Conservation (phyloP, 2,113 vertebrate genomes). For the Shinisaurus crocodilurus region DNA sequence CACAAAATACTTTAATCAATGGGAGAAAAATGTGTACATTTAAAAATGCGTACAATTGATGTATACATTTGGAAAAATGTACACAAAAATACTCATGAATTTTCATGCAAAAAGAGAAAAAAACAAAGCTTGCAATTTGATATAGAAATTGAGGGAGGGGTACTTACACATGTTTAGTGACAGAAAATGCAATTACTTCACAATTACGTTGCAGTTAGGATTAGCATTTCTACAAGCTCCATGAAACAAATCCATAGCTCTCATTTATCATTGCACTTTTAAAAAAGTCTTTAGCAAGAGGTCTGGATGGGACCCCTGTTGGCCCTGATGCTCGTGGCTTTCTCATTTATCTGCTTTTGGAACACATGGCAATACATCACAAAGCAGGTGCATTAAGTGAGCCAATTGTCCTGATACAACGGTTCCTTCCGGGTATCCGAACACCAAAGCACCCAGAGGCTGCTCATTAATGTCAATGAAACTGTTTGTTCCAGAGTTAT, state of each 20-base stretch:
- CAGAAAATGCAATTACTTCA: not conserved
- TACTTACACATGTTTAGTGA: not conserved
- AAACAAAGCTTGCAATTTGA: no score
- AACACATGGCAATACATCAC: not conserved
- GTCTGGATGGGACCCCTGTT: not conserved
- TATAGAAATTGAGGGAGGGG: not conserved
- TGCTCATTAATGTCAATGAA: not conserved
- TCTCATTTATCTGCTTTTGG: not conserved
- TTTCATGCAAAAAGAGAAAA: no score
- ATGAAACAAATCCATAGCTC: not conserved
- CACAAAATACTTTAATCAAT: no score
- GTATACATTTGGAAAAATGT: no score
- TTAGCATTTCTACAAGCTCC: not conserved
- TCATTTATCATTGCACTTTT: not conserved
- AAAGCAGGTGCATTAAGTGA: not conserved
- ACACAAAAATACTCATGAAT: no score
- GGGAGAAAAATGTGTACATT: no score
- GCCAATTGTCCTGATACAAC: not conserved
- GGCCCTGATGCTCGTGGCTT: not conserved
- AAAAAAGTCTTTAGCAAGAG: not conserved
- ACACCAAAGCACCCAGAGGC: not conserved
- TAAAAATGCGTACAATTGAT: no score
- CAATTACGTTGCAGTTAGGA: not conserved
- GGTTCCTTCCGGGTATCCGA: not conserved
- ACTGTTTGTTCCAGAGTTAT: not conserved